Conservation (phyloP, 2,113 vertebrate genomes). For the Typhlomys cinereus region DNA sequence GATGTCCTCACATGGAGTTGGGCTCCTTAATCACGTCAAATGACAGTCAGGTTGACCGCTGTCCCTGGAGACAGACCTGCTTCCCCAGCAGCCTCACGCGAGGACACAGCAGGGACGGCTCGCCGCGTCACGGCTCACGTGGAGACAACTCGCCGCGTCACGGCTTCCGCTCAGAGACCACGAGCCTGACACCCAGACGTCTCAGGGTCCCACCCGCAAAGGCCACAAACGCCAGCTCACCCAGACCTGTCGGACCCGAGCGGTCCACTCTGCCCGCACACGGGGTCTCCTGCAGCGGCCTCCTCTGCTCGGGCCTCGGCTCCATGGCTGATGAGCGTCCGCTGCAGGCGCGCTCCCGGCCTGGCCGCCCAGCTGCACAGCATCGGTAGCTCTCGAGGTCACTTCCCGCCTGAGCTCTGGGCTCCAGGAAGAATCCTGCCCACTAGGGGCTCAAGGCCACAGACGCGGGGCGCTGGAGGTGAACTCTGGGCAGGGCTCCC, state of each 20-base stretch:
- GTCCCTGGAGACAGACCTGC: neutral
- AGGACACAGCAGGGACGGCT: neutral
- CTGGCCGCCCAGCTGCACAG: neutral
- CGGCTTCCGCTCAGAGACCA: neutral
- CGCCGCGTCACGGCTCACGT: neutral
- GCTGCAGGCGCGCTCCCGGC: neutral
- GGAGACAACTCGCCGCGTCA: neutral
- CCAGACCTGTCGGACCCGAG: neutral
- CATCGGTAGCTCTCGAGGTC: neutral
- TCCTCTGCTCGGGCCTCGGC: neutral
- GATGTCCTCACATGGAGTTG: neutral
- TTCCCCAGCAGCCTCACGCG: neutral
- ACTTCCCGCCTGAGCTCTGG: neutral
- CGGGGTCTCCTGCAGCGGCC: neutral
- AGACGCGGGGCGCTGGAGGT: neutral
- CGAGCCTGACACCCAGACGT: fast-evolving
- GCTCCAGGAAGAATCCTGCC: neutral
- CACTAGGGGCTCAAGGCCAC: neutral
- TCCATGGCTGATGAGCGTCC: neutral
- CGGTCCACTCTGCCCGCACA: fast-evolving
- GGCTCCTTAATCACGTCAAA: neutral
- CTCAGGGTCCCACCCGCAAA: too few species aligned
- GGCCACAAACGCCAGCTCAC: neutral
- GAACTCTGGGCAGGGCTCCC: neutral
- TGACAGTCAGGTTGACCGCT: neutral